Evolutionary conservation across 2,797 vertebrate genomes (phyloP).

Genomic region (Chelidonichthys spinosus): DNA sequence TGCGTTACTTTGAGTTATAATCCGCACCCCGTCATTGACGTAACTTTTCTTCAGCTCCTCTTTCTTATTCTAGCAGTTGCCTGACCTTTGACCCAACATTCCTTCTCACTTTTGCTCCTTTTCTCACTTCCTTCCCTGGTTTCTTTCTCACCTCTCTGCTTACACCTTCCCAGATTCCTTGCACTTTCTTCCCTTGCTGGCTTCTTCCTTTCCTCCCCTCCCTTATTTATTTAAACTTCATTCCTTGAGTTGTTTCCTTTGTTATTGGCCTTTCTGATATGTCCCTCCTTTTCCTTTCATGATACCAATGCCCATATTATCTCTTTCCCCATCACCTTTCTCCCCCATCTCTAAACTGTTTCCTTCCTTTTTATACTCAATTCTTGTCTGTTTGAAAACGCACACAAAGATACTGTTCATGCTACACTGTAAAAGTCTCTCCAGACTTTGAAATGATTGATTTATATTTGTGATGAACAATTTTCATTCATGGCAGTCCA

Average conservation of each 20-base stretch:
- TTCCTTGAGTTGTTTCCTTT: not conserved
- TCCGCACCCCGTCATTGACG: not conserved
- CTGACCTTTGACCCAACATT: conserved; percentile 46
- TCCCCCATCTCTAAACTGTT: not conserved
- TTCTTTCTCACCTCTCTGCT: not conserved
- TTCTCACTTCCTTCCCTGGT: not conserved
- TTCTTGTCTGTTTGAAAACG: no score
- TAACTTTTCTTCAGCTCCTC: not conserved
- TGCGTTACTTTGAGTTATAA: not conserved
- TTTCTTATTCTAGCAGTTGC: not conserved
- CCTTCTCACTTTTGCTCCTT: not conserved
- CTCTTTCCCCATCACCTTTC: no score
- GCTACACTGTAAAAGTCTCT: no score
- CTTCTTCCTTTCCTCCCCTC: no score
- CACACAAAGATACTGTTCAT: no score
- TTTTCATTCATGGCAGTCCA: no score
- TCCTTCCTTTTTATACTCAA: not conserved
- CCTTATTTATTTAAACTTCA: not conserved
- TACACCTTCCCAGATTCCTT: not conserved
- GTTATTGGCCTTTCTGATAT: not conserved
- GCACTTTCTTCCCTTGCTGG: not conserved
- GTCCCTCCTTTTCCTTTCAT: not conserved
- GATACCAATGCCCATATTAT: no score
- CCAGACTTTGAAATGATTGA: no score
- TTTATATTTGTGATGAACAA: no score